Evolutionary conservation across 2,113 vertebrate species (phyloP).

Genomic region (Oophaga pumilio): DNA sequence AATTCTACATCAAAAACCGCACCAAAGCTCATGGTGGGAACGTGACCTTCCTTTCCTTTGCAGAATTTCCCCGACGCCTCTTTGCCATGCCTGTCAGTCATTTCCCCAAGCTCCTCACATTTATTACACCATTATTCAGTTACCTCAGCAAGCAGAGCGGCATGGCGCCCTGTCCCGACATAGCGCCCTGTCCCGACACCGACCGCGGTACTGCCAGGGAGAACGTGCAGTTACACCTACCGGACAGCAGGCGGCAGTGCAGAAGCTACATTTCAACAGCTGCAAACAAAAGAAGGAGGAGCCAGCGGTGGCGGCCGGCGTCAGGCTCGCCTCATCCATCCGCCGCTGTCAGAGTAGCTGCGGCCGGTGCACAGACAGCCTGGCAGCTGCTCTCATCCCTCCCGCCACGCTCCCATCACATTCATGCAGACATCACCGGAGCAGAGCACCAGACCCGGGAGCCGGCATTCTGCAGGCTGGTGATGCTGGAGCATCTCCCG

Average conservation of each 20-base stretch:
- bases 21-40: no score
- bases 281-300: slow-evolving; percentile 59
- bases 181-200: no score
- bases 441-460: background rate
- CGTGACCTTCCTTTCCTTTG: no score
- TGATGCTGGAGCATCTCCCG: background rate
- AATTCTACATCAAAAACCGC: no score
- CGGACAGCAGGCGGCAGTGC: slow-evolving; percentile 58
- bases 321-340: slow-evolving; percentile 57
- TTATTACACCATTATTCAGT: no score
- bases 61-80: no score
- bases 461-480: background rate
- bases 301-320: slow-evolving; percentile 35
- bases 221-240: background rate
- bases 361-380: slow-evolving; percentile 49
- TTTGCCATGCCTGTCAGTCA: no score
- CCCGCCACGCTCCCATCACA: slow-evolving; percentile 22
- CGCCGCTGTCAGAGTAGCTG: slow-evolving; percentile 55
- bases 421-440: slow-evolving; percentile 18
- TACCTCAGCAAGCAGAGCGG: no score
- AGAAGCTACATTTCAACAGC: background rate
- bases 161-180: no score
- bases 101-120: no score
- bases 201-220: background rate
- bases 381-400: slow-evolving; percentile 43